Conservation (phyloP, 2,888 invertebrate species). For the Troglohyphantes excavatus region DNA sequence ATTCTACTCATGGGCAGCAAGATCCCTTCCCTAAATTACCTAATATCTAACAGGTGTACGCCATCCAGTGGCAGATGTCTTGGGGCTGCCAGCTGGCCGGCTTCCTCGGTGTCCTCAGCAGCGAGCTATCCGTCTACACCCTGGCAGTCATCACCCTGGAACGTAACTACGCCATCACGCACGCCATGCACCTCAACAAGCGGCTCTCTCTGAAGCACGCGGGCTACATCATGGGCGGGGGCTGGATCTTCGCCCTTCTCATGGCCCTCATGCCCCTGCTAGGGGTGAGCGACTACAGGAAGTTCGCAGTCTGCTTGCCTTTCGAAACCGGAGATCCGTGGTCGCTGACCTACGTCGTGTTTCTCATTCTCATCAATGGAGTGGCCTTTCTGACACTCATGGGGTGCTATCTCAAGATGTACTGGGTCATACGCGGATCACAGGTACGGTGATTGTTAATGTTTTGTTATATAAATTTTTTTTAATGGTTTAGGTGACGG, state of each 20-base stretch:
- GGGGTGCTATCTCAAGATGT: conserved; percentile 98
- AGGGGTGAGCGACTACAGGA: conserved; percentile 96
- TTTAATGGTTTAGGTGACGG: too few species aligned
- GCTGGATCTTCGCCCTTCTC: conserved; percentile 94
- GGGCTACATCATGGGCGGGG: conserved; percentile 93
- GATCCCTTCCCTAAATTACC: too few species aligned
- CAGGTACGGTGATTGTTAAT: conserved; percentile 75
- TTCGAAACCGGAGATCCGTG: conserved; percentile 92
- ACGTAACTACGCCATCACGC: conserved; percentile 97
- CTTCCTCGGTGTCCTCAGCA: conserved; percentile 95
- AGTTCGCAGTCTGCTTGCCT: conserved; percentile 97
- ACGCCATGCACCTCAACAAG: conserved; percentile 98
- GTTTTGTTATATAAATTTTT: not conserved
- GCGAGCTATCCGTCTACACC: conserved; percentile 97
- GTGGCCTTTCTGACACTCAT: conserved; percentile 96
- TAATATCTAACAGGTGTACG: conserved; percentile 91
- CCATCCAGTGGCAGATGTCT: conserved; percentile 98
- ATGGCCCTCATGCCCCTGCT: conserved; percentile 95
- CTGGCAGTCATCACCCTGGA: conserved; percentile 97
- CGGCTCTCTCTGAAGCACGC: conserved; percentile 94
- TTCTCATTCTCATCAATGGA: conserved; percentile 95
- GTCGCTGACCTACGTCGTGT: conserved; percentile 93
- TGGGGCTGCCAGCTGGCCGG: conserved; percentile 96
- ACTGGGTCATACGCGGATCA: conserved; percentile 97
- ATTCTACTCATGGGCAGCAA: too few species aligned